Evolutionary conservation across 2,113 vertebrate genomes (phyloP).

Genomic region (Tympanuchus pallidicinctus): DNA sequence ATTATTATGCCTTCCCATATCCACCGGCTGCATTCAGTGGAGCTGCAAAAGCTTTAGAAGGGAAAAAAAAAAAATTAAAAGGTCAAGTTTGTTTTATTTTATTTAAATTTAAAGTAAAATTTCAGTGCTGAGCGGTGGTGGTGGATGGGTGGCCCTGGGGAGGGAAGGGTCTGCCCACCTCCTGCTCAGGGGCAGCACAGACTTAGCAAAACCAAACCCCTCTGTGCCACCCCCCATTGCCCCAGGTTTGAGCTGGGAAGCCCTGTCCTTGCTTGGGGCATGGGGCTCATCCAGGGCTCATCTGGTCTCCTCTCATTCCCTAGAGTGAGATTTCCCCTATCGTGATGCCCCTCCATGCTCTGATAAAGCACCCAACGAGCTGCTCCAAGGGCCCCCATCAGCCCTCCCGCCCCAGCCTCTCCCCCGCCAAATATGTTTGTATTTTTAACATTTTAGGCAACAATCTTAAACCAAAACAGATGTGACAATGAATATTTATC

Average conservation of each 20-base stretch:
- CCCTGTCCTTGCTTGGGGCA: background rate
- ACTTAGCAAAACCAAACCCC: background rate
- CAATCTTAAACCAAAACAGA: conserved; percentile 75
- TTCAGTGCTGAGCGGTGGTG: background rate
- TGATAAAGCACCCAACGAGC: conserved; percentile 18
- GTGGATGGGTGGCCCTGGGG: background rate
- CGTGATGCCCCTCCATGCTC: conserved; percentile 38
- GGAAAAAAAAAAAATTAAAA: conserved; percentile 5
- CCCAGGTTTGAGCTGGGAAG: background rate
- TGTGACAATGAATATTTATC: conserved; percentile 79
- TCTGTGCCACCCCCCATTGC: background rate
- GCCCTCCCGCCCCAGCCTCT: conserved; percentile 12
- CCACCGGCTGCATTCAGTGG: background rate
- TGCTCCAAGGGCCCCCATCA: conserved; percentile 7
- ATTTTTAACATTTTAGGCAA: conserved; percentile 75
- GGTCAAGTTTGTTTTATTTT: conserved; percentile 45
- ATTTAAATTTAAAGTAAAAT: conserved; percentile 54
- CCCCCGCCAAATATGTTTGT: conserved; percentile 69
- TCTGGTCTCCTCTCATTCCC: background rate
- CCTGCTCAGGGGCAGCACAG: rapidly evolving
- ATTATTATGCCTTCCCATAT: conserved; percentile 50
- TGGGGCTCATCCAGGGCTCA: background rate
- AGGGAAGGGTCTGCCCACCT: background rate
- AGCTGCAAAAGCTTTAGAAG: conserved; percentile 49
- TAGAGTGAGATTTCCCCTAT: background rate